Evolutionary conservation across 2,113 vertebrate species (phyloP).

Genomic region (Scalopus aquaticus): DNA sequence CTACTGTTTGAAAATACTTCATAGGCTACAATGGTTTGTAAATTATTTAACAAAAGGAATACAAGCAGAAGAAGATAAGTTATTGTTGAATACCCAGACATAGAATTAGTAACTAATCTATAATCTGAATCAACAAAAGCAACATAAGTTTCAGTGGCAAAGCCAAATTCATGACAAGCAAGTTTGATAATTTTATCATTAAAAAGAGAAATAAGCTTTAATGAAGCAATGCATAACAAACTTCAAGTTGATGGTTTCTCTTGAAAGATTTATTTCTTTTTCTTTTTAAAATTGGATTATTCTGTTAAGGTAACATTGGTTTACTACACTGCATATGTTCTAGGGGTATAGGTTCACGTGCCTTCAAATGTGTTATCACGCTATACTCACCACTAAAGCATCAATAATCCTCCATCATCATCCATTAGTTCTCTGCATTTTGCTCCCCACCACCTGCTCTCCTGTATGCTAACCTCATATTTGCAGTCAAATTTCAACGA

Average conservation of each 20-base stretch:
- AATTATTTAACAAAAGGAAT: constrained; percentile 5
- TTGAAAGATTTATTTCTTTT: too few relatives aligned
- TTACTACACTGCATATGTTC: too few relatives aligned
- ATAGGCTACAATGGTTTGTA: neutral
- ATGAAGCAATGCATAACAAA: neutral
- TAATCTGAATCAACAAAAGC: neutral
- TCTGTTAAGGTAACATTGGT: too few relatives aligned
- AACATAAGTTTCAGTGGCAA: constrained; percentile 15
- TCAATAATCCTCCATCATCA: too few relatives aligned
- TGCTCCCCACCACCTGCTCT: too few relatives aligned
- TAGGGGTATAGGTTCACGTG: too few relatives aligned
- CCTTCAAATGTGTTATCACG: too few relatives aligned
- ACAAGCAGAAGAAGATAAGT: neutral
- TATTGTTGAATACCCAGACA: neutral
- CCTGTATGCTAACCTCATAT: too few relatives aligned
- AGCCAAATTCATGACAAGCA: neutral
- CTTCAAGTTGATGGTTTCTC: neutral
- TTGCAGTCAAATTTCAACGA: too few relatives aligned
- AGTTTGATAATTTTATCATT: neutral
- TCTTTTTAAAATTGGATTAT: too few relatives aligned
- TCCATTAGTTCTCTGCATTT: too few relatives aligned
- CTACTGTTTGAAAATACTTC: neutral
- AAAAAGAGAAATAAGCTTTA: neutral
- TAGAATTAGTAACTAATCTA: neutral
- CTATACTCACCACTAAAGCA: too few relatives aligned